Percentiles rank a stretch among this genome's conserved stretches.
phyloP scores from a whole-genome alignment of 2,888 invertebrate genomes.

The Pristionchus maxplancki region DNA sequence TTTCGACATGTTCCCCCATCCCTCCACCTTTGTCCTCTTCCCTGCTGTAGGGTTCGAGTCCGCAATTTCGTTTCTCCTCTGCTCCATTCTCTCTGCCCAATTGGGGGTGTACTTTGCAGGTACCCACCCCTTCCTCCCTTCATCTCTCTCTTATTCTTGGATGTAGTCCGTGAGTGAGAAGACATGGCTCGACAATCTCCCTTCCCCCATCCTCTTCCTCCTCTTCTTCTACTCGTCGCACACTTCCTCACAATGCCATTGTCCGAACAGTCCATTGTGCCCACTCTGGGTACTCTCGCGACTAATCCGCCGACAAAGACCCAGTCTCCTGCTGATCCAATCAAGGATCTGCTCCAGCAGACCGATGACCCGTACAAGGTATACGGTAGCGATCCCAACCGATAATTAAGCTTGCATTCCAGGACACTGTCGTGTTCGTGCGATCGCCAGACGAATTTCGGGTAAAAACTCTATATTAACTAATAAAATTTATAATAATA shows the following conservation, averaged over 20 bases:
- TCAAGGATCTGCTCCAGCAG: constrained; percentile 43
- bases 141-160: background rate
- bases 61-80: background rate
- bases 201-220: background rate
- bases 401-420: background rate
- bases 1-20: background rate
- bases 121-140: background rate
- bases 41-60: background rate
- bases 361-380: constrained; percentile 35
- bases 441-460: constrained; percentile 7
- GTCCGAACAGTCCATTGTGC: constrained; percentile 3
- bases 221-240: background rate
- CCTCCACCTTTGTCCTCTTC: background rate
- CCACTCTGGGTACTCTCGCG: background rate
- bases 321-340: background rate
- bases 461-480: background rate
- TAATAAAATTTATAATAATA: background rate
- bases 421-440: constrained; percentile 27
- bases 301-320: background rate
- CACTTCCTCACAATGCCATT: constrained; percentile 8
- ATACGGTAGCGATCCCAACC: background rate
- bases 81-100: background rate
- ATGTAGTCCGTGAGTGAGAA: constrained; percentile 3
- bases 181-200: background rate
- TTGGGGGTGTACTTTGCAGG: constrained; percentile 14